Conservation (phyloP, 2,113 vertebrate species). For the Gobiocypris rarus region DNA sequence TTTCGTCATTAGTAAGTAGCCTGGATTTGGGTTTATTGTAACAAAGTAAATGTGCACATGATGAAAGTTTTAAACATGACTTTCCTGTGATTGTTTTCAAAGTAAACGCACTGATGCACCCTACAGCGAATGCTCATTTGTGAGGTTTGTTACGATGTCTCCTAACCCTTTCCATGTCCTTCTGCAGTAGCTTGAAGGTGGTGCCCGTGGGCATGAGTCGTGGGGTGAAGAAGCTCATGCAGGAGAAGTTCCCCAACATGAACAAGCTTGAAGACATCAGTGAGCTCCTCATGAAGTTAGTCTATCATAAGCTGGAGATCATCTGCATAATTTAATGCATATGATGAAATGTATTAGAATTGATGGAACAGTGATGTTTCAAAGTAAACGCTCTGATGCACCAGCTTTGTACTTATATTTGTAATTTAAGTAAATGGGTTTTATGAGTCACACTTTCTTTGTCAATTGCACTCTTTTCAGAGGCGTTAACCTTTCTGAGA, state of each 20-base stretch:
- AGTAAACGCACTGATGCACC: constrained; percentile 83
- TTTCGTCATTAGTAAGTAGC: constrained; percentile 91
- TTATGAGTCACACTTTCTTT: background rate
- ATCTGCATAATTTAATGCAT: constrained; percentile 30
- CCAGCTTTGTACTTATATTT: background rate
- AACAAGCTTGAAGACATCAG: constrained; percentile 91
- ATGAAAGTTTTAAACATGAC: constrained; percentile 75
- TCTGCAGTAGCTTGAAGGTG: constrained; percentile 87
- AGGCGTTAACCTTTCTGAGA: constrained; percentile 87
- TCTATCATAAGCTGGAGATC: background rate
- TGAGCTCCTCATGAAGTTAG: constrained; percentile 89
- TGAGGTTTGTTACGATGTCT: too few relatives aligned
- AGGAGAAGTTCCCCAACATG: constrained; percentile 93
- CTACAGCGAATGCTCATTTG: background rate
- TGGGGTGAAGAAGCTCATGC: constrained; percentile 91
- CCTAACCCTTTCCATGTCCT: background rate
- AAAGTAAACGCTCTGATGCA: constrained; percentile 64
- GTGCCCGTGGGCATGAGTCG: constrained; percentile 91
- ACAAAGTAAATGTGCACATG: constrained; percentile 59
- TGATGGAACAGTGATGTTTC: constrained; percentile 53
- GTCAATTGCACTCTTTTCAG: constrained; percentile 63
- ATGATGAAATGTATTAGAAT: constrained; percentile 45
- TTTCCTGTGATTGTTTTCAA: constrained; percentile 75
- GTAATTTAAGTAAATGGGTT: too few relatives aligned
- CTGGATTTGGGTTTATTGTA: too few relatives aligned